Evolutionary conservation across 2,113 vertebrate genomes (phyloP).

Genomic region (Murina feae): DNA sequence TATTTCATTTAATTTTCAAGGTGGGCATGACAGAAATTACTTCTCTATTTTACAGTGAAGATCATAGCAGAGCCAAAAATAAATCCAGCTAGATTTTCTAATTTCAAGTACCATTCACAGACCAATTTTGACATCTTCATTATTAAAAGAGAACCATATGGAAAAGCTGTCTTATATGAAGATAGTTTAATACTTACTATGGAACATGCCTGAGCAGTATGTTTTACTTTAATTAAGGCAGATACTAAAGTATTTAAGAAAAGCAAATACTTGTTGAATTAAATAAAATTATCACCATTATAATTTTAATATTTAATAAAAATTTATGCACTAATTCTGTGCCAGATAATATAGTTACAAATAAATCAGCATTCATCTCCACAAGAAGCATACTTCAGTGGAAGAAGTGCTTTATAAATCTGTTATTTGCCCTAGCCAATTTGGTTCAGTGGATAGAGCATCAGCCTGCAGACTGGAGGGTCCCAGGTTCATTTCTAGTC

Average conservation of each 20-base stretch:
- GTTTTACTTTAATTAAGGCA: constrained; percentile 33
- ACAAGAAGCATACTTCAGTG: neutral
- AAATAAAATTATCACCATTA: constrained; percentile 25
- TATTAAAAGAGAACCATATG: constrained; percentile 1
- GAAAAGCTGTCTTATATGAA: constrained; percentile 8
- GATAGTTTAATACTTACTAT: constrained; percentile 18
- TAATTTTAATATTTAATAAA: constrained; percentile 38
- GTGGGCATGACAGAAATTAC: constrained; percentile 3
- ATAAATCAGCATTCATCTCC: neutral
- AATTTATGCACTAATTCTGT: neutral
- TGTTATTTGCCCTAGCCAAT: neutral
- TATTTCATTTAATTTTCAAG: constrained; percentile 32
- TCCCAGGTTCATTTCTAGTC: too few relatives aligned
- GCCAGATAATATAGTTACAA: neutral
- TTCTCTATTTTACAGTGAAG: constrained; percentile 15
- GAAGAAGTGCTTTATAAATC: constrained; percentile 32
- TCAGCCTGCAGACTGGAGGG: too few relatives aligned
- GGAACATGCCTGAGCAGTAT: neutral
- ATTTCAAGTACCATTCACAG: neutral
- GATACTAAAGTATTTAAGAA: neutral
- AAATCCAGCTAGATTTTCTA: constrained; percentile 28
- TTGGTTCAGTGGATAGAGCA: too few relatives aligned
- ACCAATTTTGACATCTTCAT: neutral
- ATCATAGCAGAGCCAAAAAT: constrained; percentile 6
- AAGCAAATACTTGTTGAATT: constrained; percentile 39